phyloP scores from a whole-genome alignment of 2,888 invertebrate species.

The Caenorhabditis plicata region DNA sequence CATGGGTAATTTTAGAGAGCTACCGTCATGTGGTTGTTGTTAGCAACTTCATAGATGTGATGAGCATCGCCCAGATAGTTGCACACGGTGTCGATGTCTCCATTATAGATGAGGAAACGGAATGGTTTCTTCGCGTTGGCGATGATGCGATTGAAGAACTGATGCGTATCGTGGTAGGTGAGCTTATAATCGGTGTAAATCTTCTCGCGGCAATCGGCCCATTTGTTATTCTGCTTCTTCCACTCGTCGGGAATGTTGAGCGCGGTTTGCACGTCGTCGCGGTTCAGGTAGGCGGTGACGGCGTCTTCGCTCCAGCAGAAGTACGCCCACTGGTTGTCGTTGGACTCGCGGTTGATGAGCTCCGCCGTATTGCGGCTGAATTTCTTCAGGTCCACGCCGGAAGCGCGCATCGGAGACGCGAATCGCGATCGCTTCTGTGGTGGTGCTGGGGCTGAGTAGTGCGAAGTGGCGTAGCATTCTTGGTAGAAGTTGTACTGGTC shows the following conservation, averaged over 20 bases:
- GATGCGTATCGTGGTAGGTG: constrained; percentile 39
- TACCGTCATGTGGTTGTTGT: constrained; percentile 17
- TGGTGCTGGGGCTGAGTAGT: constrained; percentile 28
- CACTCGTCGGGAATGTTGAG: constrained; percentile 48
- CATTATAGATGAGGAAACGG: constrained; percentile 58
- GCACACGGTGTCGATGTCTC: constrained; percentile 57
- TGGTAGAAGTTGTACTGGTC: constrained; percentile 59
- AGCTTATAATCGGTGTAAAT: constrained; percentile 40
- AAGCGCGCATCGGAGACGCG: constrained; percentile 6
- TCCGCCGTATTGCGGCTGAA: constrained; percentile 25
- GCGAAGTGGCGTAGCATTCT: constrained; percentile 50
- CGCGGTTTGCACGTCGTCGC: constrained; percentile 35
- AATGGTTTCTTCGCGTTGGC: constrained; percentile 23
- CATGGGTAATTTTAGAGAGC: neutral
- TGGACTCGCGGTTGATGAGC: constrained; percentile 47
- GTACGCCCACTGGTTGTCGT: constrained; percentile 55
- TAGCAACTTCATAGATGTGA: constrained; percentile 51
- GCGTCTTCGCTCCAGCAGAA: constrained; percentile 60
- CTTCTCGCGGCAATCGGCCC: constrained; percentile 46
- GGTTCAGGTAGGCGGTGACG: constrained; percentile 50
- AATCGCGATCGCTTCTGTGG: constrained; percentile 17
- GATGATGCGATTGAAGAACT: constrained; percentile 41
- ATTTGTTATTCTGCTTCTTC: constrained; percentile 38
- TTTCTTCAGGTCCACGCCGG: constrained; percentile 11
- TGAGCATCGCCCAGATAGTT: constrained; percentile 59